Conservation (phyloP, 2,113 vertebrate species). For the Nymphicus hollandicus region DNA sequence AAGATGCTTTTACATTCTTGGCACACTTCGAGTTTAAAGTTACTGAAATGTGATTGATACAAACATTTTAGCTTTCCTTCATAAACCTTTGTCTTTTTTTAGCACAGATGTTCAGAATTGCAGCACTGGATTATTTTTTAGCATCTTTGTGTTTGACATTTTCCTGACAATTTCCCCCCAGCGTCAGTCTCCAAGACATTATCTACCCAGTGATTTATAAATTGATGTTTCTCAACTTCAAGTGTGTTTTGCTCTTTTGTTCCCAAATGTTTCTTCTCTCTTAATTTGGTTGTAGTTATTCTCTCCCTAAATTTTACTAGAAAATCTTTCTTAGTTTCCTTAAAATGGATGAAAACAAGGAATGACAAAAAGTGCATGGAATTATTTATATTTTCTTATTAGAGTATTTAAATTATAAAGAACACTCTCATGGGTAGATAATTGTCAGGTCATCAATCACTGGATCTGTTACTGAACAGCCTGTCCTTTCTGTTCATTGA, state of each 20-base stretch:
- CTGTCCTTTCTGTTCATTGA: not conserved
- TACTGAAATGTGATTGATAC: not conserved
- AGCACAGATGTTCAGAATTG: not conserved
- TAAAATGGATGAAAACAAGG: not conserved
- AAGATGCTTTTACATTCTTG: not conserved
- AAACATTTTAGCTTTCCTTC: not conserved
- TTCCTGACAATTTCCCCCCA: not conserved
- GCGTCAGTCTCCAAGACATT: not conserved
- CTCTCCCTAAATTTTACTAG: not conserved
- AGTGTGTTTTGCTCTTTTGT: not conserved
- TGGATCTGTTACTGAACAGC: not conserved
- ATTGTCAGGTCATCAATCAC: not conserved
- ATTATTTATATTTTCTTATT: not conserved
- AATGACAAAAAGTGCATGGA: not conserved
- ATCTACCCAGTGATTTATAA: not conserved
- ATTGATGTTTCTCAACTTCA: not conserved
- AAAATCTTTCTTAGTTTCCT: not conserved
- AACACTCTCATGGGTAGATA: not conserved
- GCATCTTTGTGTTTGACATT: not conserved
- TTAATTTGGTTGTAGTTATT: not conserved
- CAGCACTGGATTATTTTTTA: not conserved
- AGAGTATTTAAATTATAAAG: not conserved
- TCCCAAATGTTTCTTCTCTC: not conserved
- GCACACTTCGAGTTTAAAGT: not conserved
- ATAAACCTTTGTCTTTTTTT: not conserved